Evolutionary conservation across 1,140 invertebrate genomes (phyloP).

Genomic region (Cyclargus thomasi): DNA sequence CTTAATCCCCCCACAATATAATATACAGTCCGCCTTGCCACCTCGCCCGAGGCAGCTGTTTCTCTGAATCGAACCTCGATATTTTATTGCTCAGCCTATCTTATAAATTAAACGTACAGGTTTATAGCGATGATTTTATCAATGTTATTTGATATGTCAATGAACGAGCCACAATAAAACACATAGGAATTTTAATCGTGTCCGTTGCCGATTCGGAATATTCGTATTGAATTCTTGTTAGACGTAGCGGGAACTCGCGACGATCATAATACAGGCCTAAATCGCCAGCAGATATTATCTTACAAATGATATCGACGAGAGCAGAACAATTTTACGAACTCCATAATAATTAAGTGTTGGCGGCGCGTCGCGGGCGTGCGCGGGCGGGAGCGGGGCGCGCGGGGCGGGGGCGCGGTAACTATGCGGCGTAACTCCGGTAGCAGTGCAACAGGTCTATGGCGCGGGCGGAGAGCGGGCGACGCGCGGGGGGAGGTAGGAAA

Average conservation of each 20-base stretch:
- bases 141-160: constrained; percentile 23
- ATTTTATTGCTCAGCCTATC: constrained; percentile 27
- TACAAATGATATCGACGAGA: constrained; percentile 64
- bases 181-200: constrained; percentile 26
- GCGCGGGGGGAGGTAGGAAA: constrained; percentile 67
- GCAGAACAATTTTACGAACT: constrained; percentile 61
- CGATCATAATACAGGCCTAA: neutral
- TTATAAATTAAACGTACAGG: constrained; percentile 26
- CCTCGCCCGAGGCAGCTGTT: neutral
- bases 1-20: neutral
- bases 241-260: neutral
- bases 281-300: constrained; percentile 52
- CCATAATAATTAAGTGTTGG: constrained; percentile 63
- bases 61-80: neutral
- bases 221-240: neutral
- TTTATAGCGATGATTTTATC: constrained; percentile 27
- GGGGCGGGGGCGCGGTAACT: constrained; percentile 64
- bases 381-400: constrained; percentile 19
- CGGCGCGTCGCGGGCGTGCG: constrained; percentile 45
- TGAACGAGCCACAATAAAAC: constrained; percentile 28
- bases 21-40: constrained; percentile 1
- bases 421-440: constrained; percentile 73
- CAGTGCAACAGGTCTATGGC: constrained; percentile 65
- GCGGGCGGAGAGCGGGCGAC: constrained; percentile 38
- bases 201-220: constrained; percentile 7